phyloP scores from a whole-genome alignment of 2,113 vertebrate genomes.

The Pseudorasbora parva region DNA sequence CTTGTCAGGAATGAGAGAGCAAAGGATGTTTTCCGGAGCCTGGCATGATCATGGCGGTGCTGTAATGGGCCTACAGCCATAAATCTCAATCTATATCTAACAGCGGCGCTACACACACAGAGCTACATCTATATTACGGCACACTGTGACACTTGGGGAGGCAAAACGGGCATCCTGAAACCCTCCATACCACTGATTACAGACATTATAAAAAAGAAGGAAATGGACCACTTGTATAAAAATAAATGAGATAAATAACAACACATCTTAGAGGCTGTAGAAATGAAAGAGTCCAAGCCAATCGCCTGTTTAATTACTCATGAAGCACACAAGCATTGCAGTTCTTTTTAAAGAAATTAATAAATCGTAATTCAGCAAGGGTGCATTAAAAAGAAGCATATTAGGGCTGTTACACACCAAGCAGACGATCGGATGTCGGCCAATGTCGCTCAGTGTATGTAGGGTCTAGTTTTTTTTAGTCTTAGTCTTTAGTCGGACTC shows the following conservation, averaged over 20 bases:
- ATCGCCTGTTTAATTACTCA: too few species aligned
- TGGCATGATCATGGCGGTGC: not conserved
- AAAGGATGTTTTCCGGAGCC: slow-evolving; percentile 10
- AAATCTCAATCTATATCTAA: slow-evolving; percentile 35
- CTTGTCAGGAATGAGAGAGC: slow-evolving; percentile 9
- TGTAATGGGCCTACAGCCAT: not conserved
- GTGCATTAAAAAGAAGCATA: too few species aligned
- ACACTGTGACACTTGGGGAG: not conserved
- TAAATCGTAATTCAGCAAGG: too few species aligned
- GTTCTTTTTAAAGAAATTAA: too few species aligned
- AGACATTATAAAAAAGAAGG: not conserved
- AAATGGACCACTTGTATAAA: not conserved
- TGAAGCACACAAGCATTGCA: too few species aligned
- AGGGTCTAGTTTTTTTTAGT: too few species aligned
- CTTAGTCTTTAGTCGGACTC: too few species aligned
- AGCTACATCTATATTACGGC: not conserved
- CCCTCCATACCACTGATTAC: not conserved
- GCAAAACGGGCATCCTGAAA: not conserved
- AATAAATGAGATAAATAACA: not conserved
- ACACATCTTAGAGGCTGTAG: not conserved
- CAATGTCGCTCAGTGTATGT: too few species aligned
- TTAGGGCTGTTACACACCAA: too few species aligned
- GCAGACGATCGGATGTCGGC: too few species aligned
- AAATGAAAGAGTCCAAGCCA: too few species aligned
- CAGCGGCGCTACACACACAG: not conserved